These are phyloP conservation scores for Lucilia cuprina DNA, from an alignment of 1,140 invertebrate genomes.

Conservation along the genomic window DNA sequence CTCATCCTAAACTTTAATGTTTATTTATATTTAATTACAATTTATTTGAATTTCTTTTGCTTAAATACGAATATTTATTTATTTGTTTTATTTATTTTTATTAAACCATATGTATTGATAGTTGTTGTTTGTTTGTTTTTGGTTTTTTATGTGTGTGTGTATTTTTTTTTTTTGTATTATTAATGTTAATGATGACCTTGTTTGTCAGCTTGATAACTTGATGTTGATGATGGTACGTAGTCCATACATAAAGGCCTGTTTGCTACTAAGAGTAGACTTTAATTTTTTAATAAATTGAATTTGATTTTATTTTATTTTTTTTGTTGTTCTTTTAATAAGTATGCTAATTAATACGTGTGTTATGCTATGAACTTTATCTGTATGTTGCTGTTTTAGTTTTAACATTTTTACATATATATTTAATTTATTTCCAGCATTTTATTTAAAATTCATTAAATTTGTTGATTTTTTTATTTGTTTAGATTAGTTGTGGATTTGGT, in stretches of 20 bases:
- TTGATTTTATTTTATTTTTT: not conserved
- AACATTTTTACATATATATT: not conserved
- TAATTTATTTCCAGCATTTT: not conserved
- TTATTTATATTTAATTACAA: constrained; percentile 29
- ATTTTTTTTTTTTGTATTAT: not conserved
- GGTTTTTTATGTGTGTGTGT: not conserved
- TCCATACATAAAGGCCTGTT: not conserved
- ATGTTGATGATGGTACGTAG: not conserved
- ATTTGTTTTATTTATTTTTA: not conserved
- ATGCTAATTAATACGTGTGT: not conserved
- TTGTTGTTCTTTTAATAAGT: not conserved
- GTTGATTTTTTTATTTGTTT: not conserved
- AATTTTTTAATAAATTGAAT: not conserved
- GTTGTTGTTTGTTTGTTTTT: not conserved
- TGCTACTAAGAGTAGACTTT: not conserved
- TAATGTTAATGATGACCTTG: constrained; percentile 27
- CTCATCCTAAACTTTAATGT: not conserved
- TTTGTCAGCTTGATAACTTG: constrained; percentile 25
- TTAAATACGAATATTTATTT: not conserved
- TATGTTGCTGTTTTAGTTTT: not conserved
- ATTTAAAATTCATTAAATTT: not conserved
- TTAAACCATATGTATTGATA: not conserved
- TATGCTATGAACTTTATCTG: not conserved
- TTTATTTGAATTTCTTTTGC: constrained; percentile 24
- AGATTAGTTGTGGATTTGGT: not conserved